Evolutionary conservation across 2,888 invertebrate species (phyloP).

Genomic region (Julus scandinavius): DNA sequence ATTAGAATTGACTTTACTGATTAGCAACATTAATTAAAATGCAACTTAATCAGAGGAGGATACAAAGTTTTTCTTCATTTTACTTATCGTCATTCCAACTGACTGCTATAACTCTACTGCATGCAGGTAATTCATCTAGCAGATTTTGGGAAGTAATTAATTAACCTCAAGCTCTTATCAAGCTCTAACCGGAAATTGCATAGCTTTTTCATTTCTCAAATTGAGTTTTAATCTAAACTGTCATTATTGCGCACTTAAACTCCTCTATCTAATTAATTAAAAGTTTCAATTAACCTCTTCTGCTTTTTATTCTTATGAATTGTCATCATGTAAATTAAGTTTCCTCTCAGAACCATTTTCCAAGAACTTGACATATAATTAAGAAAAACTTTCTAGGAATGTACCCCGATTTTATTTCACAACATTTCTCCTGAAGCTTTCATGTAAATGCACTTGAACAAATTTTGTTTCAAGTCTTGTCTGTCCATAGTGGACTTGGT

Average conservation of each 20-base stretch:
- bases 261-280: conserved; percentile 2
- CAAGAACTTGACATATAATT: too few species aligned
- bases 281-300: conserved; percentile 46
- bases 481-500: too few species aligned
- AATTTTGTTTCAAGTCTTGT: too few species aligned
- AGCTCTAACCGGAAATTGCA: conserved; percentile 18
- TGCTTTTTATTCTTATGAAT: neutral
- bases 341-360: too few species aligned
- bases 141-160: conserved; percentile 43
- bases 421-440: too few species aligned
- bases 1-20: neutral
- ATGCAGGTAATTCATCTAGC: conserved; percentile 1
- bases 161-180: conserved; percentile 39
- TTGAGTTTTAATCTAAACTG: conserved; percentile 39
- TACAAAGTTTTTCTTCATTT: neutral
- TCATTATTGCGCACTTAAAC: conserved; percentile 20
- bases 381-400: too few species aligned
- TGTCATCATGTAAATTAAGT: neutral
- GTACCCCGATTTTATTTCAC: too few species aligned
- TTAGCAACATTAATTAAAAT: neutral
- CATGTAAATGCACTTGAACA: too few species aligned
- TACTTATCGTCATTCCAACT: neutral
- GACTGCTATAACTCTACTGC: neutral
- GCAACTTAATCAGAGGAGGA: neutral
- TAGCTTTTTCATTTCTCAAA: conserved; percentile 37